phyloP scores from a whole-genome alignment of 2,113 vertebrate species.

The Suncus etruscus region DNA sequence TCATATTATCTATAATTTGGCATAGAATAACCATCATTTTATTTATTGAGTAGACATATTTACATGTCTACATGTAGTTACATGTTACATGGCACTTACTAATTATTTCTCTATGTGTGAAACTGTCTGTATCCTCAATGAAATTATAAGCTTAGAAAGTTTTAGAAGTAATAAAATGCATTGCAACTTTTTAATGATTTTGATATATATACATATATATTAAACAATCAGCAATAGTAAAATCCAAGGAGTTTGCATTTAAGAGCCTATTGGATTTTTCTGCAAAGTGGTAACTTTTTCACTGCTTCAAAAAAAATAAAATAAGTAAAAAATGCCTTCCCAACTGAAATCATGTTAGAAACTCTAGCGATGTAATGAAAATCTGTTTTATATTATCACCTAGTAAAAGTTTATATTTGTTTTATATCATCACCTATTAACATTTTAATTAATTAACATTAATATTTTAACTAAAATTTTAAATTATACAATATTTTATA shows the following conservation, averaged over 20 bases:
- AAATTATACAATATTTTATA: not conserved
- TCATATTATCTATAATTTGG: not conserved
- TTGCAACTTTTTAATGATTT: not conserved
- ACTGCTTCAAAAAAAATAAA: constrained; percentile 18
- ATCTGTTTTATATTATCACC: not conserved
- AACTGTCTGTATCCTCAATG: not conserved
- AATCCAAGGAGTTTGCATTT: not conserved
- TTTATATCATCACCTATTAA: too few relatives aligned
- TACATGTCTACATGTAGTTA: not conserved
- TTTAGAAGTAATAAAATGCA: not conserved
- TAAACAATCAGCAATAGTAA: not conserved
- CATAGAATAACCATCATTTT: not conserved
- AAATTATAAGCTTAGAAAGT: not conserved
- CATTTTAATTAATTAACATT: too few relatives aligned
- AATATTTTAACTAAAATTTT: not conserved
- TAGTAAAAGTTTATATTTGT: not conserved
- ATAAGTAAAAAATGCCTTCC: not conserved
- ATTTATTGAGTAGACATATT: not conserved
- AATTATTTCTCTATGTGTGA: too few relatives aligned
- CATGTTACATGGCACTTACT: too few relatives aligned
- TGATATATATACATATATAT: not conserved
- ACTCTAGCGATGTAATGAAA: not conserved
- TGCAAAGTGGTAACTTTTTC: constrained; percentile 13
- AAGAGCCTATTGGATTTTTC: not conserved
- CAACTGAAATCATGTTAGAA: not conserved